Percentiles rank a stretch among this genome's conserved stretches.
These are phyloP conservation scores for Dendrocincla fuliginosa DNA, from an alignment of 2,797 vertebrate species.

Conservation along the genomic window DNA sequence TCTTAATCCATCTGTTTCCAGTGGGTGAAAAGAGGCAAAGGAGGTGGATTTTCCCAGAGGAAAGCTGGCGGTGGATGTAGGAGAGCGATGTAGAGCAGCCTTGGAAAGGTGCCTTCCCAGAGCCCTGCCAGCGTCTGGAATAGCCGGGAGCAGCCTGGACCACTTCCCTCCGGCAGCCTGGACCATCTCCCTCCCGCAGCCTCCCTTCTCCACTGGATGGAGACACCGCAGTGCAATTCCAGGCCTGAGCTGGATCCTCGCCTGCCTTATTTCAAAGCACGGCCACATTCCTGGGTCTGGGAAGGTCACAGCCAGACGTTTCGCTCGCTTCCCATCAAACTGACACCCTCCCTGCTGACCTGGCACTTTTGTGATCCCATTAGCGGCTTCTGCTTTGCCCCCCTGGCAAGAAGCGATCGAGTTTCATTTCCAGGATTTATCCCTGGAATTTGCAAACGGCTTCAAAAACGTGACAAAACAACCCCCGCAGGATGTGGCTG, in stretches of 20 bases:
- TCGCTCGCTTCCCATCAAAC: not conserved
- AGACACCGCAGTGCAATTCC: not conserved
- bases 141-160: not conserved
- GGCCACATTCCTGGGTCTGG: not conserved
- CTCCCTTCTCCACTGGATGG: not conserved
- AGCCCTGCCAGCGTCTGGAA: not conserved
- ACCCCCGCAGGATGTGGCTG: not conserved
- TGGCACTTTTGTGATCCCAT: not conserved
- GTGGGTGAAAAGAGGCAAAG: not conserved
- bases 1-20: not conserved
- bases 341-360: not conserved
- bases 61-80: not conserved
- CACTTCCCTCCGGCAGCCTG: too few species aligned
- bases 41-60: not conserved
- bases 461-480: not conserved
- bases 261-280: not conserved
- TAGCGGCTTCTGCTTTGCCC: not conserved
- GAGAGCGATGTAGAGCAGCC: not conserved
- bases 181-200: not conserved
- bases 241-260: not conserved
- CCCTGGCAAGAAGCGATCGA: not conserved
- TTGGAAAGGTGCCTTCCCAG: not conserved
- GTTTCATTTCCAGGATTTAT: not conserved
- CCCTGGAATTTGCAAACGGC: not conserved
- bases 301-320: not conserved